Evolutionary conservation across 2,797 vertebrate species (phyloP).

Genomic region (Thaleichthys pacificus): DNA sequence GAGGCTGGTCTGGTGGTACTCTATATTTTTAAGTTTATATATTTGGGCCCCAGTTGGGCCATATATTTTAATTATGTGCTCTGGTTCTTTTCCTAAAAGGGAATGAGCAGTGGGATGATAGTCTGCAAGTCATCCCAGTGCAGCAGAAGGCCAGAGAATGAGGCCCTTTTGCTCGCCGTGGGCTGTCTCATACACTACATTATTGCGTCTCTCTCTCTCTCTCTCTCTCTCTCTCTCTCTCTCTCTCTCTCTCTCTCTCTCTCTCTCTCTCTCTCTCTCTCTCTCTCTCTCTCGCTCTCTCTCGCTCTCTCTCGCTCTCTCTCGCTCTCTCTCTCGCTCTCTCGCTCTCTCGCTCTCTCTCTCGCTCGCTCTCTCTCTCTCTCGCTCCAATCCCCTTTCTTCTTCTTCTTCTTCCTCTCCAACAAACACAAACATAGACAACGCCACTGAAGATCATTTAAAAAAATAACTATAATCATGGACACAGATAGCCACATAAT

Average conservation of each 20-base stretch:
- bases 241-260: too few species aligned
- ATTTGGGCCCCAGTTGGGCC: slow-evolving; percentile 62
- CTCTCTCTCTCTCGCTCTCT: too few species aligned
- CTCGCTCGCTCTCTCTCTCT: too few species aligned
- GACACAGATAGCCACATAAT: background rate
- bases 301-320: too few species aligned
- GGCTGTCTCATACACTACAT: slow-evolving; percentile 65
- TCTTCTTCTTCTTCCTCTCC: too few species aligned
- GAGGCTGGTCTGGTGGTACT: slow-evolving; percentile 66
- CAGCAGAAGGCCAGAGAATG: slow-evolving; percentile 68
- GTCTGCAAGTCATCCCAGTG: slow-evolving; percentile 45
- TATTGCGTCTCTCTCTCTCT: slow-evolving; percentile 58
- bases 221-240: background rate
- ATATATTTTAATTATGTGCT: slow-evolving; percentile 80
- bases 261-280: too few species aligned
- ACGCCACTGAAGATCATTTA: background rate
- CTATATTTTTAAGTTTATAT: slow-evolving; percentile 70
- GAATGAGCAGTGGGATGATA: slow-evolving; percentile 40
- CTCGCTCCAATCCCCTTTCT: too few species aligned
- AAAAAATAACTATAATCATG: background rate
- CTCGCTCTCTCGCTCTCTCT: too few species aligned
- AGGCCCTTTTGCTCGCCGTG: slow-evolving; percentile 68
- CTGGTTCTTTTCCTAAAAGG: slow-evolving; percentile 66
- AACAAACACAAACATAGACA: too few species aligned
- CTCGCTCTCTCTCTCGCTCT: too few species aligned